Evolutionary conservation across 1,140 invertebrate genomes (phyloP).

Genomic region (Papilio machaon): DNA sequence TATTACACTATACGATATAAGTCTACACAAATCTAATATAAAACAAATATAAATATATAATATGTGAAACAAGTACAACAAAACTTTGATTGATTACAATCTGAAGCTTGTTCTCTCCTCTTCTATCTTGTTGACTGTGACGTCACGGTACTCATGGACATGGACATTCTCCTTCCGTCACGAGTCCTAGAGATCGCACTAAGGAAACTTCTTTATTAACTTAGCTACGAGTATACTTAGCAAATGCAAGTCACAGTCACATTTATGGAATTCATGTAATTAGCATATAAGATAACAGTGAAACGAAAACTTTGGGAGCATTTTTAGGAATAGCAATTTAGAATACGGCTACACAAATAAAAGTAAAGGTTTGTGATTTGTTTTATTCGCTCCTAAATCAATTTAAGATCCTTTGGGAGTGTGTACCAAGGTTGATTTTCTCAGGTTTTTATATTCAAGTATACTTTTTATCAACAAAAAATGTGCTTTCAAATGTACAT

Average conservation of each 20-base stretch:
- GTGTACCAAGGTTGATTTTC: too few species aligned
- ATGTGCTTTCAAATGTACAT: too few species aligned
- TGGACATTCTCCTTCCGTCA: too few species aligned
- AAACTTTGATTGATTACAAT: conserved; percentile 1
- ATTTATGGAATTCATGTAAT: neutral
- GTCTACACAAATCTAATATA: neutral
- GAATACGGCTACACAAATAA: too few species aligned
- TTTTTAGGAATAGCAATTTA: neutral
- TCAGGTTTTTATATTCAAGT: too few species aligned
- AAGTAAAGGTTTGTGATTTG: too few species aligned
- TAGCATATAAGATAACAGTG: neutral
- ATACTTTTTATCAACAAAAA: too few species aligned
- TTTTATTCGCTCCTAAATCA: too few species aligned
- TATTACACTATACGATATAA: neutral
- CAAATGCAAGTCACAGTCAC: neutral
- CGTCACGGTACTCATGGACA: too few species aligned
- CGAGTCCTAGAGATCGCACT: neutral
- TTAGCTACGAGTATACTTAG: neutral
- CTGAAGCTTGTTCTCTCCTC: neutral
- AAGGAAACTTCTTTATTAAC: neutral
- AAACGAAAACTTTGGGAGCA: neutral
- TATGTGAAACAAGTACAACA: neutral
- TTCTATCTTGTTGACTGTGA: neutral
- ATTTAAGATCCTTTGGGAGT: too few species aligned
- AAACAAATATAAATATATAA: too few species aligned